phyloP scores from a whole-genome alignment of 2,113 vertebrate species.

The Myiagra hebetior region DNA sequence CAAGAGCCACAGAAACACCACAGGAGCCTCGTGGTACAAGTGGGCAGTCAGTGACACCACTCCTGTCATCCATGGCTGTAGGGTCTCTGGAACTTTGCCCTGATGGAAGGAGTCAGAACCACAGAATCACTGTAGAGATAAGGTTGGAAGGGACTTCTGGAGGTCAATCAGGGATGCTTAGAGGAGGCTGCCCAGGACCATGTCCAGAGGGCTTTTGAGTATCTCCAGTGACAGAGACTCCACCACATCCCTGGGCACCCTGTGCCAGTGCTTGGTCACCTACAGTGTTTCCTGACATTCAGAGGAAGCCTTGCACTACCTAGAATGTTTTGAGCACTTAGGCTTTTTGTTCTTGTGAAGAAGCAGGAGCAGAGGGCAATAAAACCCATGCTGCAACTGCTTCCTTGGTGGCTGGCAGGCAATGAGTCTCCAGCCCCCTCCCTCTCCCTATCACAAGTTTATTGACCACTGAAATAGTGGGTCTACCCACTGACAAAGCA shows the following conservation, averaged over 20 bases:
- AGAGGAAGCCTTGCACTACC: neutral
- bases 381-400: neutral
- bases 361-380: neutral
- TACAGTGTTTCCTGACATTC: neutral
- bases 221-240: neutral
- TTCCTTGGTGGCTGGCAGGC: neutral
- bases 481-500: neutral
- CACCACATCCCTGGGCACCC: neutral
- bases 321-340: neutral
- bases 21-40: neutral
- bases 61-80: accelerated
- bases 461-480: neutral
- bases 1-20: neutral
- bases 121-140: neutral
- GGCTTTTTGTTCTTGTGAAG: neutral
- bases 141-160: neutral
- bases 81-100: neutral
- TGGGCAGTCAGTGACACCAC: neutral
- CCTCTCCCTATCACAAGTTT: neutral
- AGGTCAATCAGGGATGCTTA: neutral
- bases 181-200: neutral
- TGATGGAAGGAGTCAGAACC: neutral
- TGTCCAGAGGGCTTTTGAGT: neutral
- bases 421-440: neutral
- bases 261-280: neutral